These are phyloP conservation scores for Temnothorax curvispinosus DNA, from an alignment of 1,140 invertebrate species.

Conservation along the genomic window DNA sequence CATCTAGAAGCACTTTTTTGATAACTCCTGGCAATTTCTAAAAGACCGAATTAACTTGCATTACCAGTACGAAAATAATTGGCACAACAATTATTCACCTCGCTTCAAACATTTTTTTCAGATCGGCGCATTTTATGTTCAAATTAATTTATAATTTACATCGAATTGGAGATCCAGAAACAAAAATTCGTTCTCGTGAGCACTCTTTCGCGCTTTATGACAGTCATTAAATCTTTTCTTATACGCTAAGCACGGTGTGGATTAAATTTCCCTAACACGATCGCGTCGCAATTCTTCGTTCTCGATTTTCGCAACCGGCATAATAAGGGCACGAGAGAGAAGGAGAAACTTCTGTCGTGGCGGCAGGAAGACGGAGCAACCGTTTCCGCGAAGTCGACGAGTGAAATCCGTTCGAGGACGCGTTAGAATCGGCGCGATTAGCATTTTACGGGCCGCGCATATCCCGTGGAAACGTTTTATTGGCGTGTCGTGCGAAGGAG, in stretches of 20 bases:
- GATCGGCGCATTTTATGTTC: background rate
- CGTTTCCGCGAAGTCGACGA: slow-evolving; percentile 76
- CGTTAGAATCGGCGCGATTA: slow-evolving; percentile 80
- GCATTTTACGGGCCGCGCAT: slow-evolving; percentile 81
- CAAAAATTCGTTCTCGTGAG: background rate
- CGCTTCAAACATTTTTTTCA: background rate
- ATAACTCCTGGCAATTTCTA: background rate
- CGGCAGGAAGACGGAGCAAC: slow-evolving; percentile 62
- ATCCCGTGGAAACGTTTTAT: slow-evolving; percentile 83
- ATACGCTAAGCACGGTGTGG: slow-evolving; percentile 14
- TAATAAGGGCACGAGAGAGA: slow-evolving; percentile 20
- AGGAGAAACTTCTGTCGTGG: background rate
- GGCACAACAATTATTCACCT: background rate
- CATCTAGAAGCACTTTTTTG: background rate
- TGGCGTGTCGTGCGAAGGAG: slow-evolving; percentile 84
- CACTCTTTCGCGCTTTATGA: slow-evolving; percentile 28
- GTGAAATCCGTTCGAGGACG: slow-evolving; percentile 81
- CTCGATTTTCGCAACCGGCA: slow-evolving; percentile 14
- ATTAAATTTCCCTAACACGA: slow-evolving; percentile 50
- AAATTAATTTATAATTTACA: background rate
- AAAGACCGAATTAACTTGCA: background rate
- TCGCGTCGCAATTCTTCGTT: slow-evolving; percentile 29
- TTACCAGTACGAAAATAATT: background rate
- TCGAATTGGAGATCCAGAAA: background rate
- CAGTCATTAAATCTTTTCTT: slow-evolving; percentile 40